Evolutionary conservation across 2,113 vertebrate species (phyloP), one percentile per base, ranked within the genome.

Genomic region (Aegithalos caudatus): DNA sequence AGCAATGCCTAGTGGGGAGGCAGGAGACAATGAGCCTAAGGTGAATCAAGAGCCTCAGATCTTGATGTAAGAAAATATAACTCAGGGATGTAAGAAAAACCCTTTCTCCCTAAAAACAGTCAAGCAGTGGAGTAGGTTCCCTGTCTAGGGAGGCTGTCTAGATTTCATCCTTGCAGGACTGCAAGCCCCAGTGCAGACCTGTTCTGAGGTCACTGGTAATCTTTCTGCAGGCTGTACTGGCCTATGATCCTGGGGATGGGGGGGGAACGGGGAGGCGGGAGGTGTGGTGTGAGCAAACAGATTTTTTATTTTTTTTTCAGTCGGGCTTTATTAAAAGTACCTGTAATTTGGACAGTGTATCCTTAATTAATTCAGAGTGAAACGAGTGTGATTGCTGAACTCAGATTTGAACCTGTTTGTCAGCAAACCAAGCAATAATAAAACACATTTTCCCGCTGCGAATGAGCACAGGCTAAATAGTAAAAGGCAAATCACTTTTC

Each of bases 11-110:
- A 6, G 27, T 7, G 20, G 9, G 14, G 6, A 53, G 12, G 5
- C 14, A 15, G 35, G 37, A 44, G 50, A 3, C 28, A 35, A 6
- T 5, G 11, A 19, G 5, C 11, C 0, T 7, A 11, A 23, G 2
- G 1, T 23, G 38, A 9, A 19, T 9, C 2, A 7, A 31, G 61
- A 48, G 5, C 11, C 27, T 93, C 24, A 15, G 56, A 8, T 0
- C 0, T 45, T 45, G 44, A 45, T 45, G 19, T 45, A 45, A 45
- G 44, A 45, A 45, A 45, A 45, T 45, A 10, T 45, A 45, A 21
- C 21, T 45, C 44, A 10, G 44, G 22, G 4, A 4, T 37, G 2
- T 13, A 13, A 31, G 25, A 37, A 33, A 61, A 81, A n/a, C 3
- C 12, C 31, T 44, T 86, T 61, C 45, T 31, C n/a, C 23, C 50